Evolutionary conservation across 2,888 invertebrate species (phyloP), one percentile per base, ranked within the genome.

Genomic region (Campopleginae sp.): DNA sequence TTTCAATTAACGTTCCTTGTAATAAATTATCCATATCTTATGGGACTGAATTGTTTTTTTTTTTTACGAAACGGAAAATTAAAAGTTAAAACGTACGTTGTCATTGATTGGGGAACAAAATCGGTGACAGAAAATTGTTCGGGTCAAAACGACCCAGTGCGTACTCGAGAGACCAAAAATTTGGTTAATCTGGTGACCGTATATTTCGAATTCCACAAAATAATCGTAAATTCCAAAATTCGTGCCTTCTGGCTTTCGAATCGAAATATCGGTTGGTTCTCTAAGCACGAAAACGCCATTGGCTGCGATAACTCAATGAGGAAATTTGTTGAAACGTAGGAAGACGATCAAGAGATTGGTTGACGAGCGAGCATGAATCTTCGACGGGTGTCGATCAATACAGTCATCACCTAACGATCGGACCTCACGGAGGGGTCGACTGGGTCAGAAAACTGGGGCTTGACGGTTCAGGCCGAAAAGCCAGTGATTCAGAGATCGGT

Each of bases 371-470:
- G 10, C 90, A 91, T 44, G 93, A 93, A 84, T 90, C 93, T 2
- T 91, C 92, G 0, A 90, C 92, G 33, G 90, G 91, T 27, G 86
- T 88, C 2, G 93, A 93, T 80, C 89, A 92, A 12, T 92, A 92
- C 81, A 92, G 94, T 83, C 95, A 95, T 90, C 95, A 96, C 89
- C 90, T 96, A 71, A 96, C 96, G 0, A 95, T 96, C 75, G 95
- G 95, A 12, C 95, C 95, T 3, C 95, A 95, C 84, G 95, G 95
- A 0, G 96, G 96, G 46, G 95, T 96, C 42, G 96, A 96, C 91
- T 96, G 96, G 96, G 95, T 96, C 83, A 94, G 95, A 85, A 95
- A 95, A 89, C 94, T 96, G 83, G 96, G 95, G 2, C 89, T 94
- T 12, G 94, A 94, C 75, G 85, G 87, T 3, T 80, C 90, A 12